A percentile compares a stretch with the other conserved stretches of the same genome.
Conservation (phyloP, 2,113 vertebrate species). For the Anoura caudifer region DNA sequence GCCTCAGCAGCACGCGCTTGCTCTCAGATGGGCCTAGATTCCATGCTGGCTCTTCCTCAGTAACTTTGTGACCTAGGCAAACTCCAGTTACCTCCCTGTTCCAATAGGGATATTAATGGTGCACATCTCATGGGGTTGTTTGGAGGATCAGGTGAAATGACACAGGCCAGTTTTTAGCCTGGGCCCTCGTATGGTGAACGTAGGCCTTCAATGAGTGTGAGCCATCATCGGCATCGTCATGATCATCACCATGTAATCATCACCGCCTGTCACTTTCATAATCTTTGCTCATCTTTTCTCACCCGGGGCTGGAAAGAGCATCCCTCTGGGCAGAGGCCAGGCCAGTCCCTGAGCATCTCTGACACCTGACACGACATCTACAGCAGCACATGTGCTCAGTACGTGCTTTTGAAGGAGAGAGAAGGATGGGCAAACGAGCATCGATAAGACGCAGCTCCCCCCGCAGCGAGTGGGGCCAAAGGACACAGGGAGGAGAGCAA, state of each 20-base stretch:
- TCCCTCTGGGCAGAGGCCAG: no score
- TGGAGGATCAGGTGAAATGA: not conserved
- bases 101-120: not conserved
- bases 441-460: not conserved
- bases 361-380: accelerated
- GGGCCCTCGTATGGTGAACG: not conserved
- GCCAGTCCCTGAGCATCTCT: not conserved
- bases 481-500: not conserved
- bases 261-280: not conserved
- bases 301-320: accelerated
- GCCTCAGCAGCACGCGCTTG: no score
- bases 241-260: not conserved
- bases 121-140: not conserved
- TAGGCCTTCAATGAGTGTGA: not conserved
- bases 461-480: not conserved
- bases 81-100: not conserved
- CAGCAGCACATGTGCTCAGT: not conserved
- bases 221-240: no score
- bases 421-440: not conserved
- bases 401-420: not conserved
- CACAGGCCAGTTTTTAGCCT: accelerated
- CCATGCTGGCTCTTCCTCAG: not conserved
- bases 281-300: not conserved
- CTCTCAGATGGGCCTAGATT: not conserved
- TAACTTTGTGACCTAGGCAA: not conserved